Conservation (phyloP, 2,797 vertebrate genomes). For the Cynodonichthys magdalenae region DNA sequence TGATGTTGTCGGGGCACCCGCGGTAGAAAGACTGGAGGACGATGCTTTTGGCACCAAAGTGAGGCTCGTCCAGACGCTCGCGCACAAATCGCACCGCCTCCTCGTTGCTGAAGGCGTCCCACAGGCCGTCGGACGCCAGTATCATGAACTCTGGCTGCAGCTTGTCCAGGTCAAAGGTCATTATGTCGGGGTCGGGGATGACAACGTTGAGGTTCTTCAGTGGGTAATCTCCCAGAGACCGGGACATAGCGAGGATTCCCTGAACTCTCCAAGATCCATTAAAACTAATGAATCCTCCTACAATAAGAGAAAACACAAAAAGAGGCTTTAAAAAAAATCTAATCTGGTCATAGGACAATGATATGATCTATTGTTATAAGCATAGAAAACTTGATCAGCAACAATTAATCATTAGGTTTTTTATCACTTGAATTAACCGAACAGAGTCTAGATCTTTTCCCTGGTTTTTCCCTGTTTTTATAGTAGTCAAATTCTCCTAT, state of each 20-base stretch:
- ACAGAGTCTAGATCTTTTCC: too few species aligned
- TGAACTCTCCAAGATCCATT: constrained; percentile 98
- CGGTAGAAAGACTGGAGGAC: constrained; percentile 98
- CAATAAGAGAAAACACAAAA: background rate
- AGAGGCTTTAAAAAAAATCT: too few species aligned
- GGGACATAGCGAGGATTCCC: constrained; percentile 98
- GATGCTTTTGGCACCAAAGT: constrained; percentile 98
- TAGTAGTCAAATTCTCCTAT: too few species aligned
- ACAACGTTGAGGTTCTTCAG: constrained; percentile 98
- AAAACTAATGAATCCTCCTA: constrained; percentile 98
- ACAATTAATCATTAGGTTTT: too few species aligned
- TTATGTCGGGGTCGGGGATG: constrained; percentile 94
- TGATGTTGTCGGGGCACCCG: constrained; percentile 98
- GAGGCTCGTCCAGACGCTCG: constrained; percentile 95
- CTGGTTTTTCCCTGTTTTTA: too few species aligned
- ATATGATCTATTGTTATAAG: too few species aligned
- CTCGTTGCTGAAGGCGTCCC: constrained; percentile 99
- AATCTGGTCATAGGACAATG: too few species aligned
- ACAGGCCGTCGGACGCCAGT: constrained; percentile 94
- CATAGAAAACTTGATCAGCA: too few species aligned
- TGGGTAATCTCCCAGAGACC: constrained; percentile 96
- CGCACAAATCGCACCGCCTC: constrained; percentile 96
- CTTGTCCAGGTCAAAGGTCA: constrained; percentile 98
- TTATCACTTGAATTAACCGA: too few species aligned
- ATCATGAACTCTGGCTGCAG: constrained; percentile 99